Conservation (phyloP, 2,888 invertebrate species). For the Xanthia togata region DNA sequence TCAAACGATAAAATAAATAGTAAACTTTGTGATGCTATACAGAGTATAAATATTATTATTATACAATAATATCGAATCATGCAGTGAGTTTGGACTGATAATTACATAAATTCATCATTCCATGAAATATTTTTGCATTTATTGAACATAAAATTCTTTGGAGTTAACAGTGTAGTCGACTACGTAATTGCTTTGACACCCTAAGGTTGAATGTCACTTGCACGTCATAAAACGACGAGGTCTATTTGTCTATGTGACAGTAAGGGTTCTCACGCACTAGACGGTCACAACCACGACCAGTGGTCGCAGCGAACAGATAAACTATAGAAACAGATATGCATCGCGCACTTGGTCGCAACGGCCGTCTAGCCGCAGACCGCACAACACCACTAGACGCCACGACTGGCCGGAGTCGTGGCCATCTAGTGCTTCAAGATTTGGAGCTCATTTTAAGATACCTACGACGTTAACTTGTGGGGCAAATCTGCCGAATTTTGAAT, state of each 20-base stretch:
- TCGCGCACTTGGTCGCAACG: no score
- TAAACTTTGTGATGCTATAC: conserved; percentile 67
- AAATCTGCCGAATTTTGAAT: no score
- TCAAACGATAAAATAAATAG: conserved; percentile 46
- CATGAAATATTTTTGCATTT: conserved; percentile 66
- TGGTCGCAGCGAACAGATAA: no score
- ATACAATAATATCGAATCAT: conserved; percentile 51
- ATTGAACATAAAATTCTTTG: conserved; percentile 44
- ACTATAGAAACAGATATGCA: no score
- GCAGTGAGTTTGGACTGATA: conserved; percentile 65
- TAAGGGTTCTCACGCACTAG: no score
- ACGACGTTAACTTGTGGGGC: neutral
- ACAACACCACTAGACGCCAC: no score
- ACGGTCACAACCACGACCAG: no score
- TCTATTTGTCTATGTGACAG: conserved; percentile 4
- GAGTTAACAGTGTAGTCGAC: conserved; percentile 21
- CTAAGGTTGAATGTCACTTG: conserved; percentile 2
- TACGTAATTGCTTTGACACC: conserved; percentile 15
- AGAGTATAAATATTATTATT: conserved; percentile 67
- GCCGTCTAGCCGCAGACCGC: no score
- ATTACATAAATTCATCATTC: conserved; percentile 64
- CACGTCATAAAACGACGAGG: neutral
- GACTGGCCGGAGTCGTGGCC: no score
- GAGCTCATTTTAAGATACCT: neutral
- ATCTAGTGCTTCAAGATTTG: neutral